Evolutionary conservation across 1,140 invertebrate genomes (phyloP), one percentile per base, ranked within the genome.

Genomic region (Aplysia californica): DNA sequence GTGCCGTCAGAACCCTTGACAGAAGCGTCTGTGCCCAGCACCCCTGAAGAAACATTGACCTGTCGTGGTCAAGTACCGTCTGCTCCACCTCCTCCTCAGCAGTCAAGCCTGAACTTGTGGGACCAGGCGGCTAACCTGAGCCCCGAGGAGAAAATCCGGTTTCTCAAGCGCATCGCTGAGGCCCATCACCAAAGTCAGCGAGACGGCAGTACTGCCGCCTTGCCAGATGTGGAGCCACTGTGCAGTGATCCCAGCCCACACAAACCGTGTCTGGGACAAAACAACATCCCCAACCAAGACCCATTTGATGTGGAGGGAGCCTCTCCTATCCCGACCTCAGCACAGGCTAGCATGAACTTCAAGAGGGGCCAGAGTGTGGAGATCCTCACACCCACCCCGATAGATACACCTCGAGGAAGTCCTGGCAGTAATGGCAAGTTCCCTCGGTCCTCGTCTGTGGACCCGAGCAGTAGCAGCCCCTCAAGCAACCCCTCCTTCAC

Each of bases 211-310:
- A n/a, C n/a, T n/a, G n/a, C n/a, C n/a, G n/a, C n/a, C n/a, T n/a
- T n/a, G n/a, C n/a, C n/a, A n/a, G n/a, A n/a, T n/a, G n/a, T n/a
- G n/a, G 56, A 61, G 10, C 55, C 70, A 23, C 56, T 61, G 31
- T 59, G 70, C 36, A 36, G n/a, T 2, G 56, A 72, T 18, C 21
- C 2, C 20, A 31, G 55, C 15, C 39, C 70, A 50, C 10, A 50
- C 10, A 50, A 10, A 50, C 10, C 10, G 10, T 10, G 44, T 41
- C 31, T 72, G 41, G 68, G 58, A 29, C 31, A 38, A 26, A 59
- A 72, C 31, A 56, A 39, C 44, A 72, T 59, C 3, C 70, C 56
- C 56, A 72, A 41, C 23, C 55, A 61, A 55, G 70, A 72, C 31
- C 70, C 58, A 4, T 72, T 72, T 39, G 55, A 61, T n/a, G n/a